Conservation (phyloP, 1,140 invertebrate genomes). For the Lepidostoma basale region DNA sequence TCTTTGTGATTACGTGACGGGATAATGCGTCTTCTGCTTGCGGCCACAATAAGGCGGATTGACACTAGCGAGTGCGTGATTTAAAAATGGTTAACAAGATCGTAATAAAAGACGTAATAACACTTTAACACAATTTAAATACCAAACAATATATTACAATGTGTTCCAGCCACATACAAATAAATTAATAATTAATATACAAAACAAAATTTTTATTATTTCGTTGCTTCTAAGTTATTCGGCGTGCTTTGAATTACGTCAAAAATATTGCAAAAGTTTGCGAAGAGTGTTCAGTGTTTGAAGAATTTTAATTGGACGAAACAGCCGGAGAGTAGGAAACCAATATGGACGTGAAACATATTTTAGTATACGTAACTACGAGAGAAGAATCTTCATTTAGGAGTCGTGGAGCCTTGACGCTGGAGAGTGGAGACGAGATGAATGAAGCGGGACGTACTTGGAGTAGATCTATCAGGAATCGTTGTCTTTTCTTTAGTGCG, state of each 20-base stretch:
- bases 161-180: neutral
- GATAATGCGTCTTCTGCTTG: too few species aligned
- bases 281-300: neutral
- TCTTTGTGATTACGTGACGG: too few species aligned
- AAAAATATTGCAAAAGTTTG: neutral
- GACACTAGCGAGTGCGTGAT: too few species aligned
- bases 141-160: neutral
- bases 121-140: too few species aligned
- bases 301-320: too few species aligned
- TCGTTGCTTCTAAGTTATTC: neutral
- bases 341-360: neutral
- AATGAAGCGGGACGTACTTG: neutral
- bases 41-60: too few species aligned
- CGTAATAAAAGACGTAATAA: too few species aligned
- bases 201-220: neutral
- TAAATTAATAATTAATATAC: neutral
- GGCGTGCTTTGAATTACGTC: neutral
- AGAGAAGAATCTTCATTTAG: neutral
- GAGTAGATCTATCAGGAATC: conserved; percentile 28
- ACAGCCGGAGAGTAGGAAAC: neutral
- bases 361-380: too few species aligned
- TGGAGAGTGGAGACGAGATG: neutral
- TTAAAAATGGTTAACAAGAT: too few species aligned
- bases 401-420: neutral
- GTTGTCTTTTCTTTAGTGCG: conserved; percentile 44